Base-by-base conservation (phyloP, 1,140 invertebrate species). In the Physella acuta region DNA sequence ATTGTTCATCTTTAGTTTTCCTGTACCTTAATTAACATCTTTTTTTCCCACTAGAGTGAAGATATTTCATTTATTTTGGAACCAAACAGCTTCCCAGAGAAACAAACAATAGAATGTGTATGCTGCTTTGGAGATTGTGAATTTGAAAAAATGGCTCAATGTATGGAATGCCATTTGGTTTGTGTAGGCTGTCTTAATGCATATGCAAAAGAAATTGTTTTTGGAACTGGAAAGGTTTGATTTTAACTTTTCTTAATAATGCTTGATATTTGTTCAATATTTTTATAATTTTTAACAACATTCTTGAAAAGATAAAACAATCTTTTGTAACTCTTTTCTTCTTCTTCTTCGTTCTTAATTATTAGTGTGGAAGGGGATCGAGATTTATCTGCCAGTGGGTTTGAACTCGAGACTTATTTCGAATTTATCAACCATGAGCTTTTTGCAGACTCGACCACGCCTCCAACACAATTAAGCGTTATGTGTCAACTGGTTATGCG, bases 81-180 rank as follows among this genome's bases (percentile, higher is more conserved):
- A n/a, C n/a, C n/a, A n/a, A n/a, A n/a, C n/a, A n/a, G n/a, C n/a
- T n/a, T n/a, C n/a, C n/a, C n/a, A n/a, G n/a, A n/a, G n/a, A 20
- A 44, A n/a, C 72, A 78, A 58, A 36, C 72, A 28, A 80, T 82
- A n/a, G 81, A 82, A 68, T 82, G 81, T 76, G 77, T 75, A 2
- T 82, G 81, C 59, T 82, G 81, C 60, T 82, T 75, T 65, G 71
- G 71, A 3, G 79, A 81, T 44, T 72, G 70, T 36, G 65, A 75
- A 11, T 80, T 82, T 73, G 81, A 81, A 36, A 68, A 70, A 8
- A 78, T 82, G 75, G 76, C 81, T 2, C 81, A 82, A 71, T 82
- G 81, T 70, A 78, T 73, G 68, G 81, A 81, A 16, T 79, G 81
- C 0, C 81, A 82, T 71, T 74, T 82, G 14, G 81, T 82, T 64